Evolutionary conservation across 1,140 invertebrate genomes (phyloP).

Genomic region (Danaus plexippus): DNA sequence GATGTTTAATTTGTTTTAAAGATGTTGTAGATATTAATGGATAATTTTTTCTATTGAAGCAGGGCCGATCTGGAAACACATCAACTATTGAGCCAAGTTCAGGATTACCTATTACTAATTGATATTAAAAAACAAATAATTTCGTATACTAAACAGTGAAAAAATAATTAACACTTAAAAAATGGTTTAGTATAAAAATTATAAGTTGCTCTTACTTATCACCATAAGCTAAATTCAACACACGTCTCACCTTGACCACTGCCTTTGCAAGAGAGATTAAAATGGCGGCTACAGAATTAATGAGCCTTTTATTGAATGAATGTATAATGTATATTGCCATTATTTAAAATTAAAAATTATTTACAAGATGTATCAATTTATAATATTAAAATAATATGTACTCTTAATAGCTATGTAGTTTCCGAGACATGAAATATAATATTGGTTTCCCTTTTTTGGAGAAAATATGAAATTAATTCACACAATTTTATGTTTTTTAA

Average conservation of each 20-base stretch:
- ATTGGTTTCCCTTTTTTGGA: too few species aligned
- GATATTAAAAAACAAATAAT: slow-evolving; percentile 8
- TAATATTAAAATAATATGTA: too few species aligned
- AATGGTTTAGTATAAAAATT: neutral
- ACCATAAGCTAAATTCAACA: slow-evolving; percentile 4
- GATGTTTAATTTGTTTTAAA: slow-evolving; percentile 23
- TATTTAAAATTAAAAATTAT: slow-evolving; percentile 6
- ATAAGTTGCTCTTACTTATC: too few species aligned
- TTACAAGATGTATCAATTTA: neutral
- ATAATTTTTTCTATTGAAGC: slow-evolving; percentile 39
- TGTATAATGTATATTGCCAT: slow-evolving; percentile 4
- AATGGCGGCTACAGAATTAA: slow-evolving; percentile 8
- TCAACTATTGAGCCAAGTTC: slow-evolving; percentile 5
- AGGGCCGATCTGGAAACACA: slow-evolving; percentile 51
- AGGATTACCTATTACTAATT: neutral
- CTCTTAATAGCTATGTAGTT: too few species aligned
- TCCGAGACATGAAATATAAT: too few species aligned
- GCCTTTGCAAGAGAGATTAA: slow-evolving; percentile 46
- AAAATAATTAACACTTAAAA: neutral
- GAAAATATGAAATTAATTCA: too few species aligned
- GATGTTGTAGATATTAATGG: slow-evolving; percentile 44
- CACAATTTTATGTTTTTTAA: too few species aligned
- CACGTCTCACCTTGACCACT: slow-evolving; percentile 63
- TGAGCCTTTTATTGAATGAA: slow-evolving; percentile 11
- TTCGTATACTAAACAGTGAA: neutral